Conservation (phyloP, 2,888 invertebrate genomes). For the Drosophila percnosoma region DNA sequence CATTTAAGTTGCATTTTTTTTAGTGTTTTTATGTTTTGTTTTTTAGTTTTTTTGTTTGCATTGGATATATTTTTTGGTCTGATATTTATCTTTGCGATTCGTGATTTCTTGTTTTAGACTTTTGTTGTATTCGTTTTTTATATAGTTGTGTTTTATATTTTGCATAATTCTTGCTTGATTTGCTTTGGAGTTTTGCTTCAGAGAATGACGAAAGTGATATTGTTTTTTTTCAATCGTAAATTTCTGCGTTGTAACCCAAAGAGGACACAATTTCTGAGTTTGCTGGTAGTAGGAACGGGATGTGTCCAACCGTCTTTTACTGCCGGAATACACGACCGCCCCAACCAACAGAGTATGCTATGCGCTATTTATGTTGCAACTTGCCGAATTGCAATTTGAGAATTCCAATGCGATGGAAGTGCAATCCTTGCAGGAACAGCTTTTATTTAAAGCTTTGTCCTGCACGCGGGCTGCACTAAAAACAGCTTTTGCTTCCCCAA, state of each 20-base stretch:
- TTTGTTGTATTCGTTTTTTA: conserved; percentile 46
- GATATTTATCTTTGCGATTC: conserved; percentile 72
- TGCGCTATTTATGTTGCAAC: conserved; percentile 55
- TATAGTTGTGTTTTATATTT: conserved; percentile 45
- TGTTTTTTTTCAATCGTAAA: conserved; percentile 50
- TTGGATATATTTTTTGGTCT: conserved; percentile 76
- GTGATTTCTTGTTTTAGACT: conserved; percentile 69
- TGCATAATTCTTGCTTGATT: conserved; percentile 18
- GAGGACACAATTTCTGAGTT: conserved; percentile 76
- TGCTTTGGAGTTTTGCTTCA: conserved; percentile 45
- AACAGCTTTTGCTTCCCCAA: conserved; percentile 45
- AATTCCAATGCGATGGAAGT: conserved; percentile 58
- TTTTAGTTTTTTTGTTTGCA: conserved; percentile 72
- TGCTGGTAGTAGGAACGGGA: conserved; percentile 63
- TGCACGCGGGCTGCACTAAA: conserved; percentile 45
- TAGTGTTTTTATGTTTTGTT: conserved; percentile 64
- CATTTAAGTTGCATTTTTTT: conserved; percentile 72
- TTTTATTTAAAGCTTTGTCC: conserved; percentile 44
- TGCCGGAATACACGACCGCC: conserved; percentile 81
- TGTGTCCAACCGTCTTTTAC: conserved; percentile 78
- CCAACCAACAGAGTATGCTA: conserved; percentile 25
- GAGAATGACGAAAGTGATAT: conserved; percentile 60
- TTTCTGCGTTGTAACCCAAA: conserved; percentile 52
- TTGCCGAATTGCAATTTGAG: conserved; percentile 61
- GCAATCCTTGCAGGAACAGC: conserved; percentile 45